Evolutionary conservation across 2,113 vertebrate genomes (phyloP).

Genomic region (Apteryx owenii): DNA sequence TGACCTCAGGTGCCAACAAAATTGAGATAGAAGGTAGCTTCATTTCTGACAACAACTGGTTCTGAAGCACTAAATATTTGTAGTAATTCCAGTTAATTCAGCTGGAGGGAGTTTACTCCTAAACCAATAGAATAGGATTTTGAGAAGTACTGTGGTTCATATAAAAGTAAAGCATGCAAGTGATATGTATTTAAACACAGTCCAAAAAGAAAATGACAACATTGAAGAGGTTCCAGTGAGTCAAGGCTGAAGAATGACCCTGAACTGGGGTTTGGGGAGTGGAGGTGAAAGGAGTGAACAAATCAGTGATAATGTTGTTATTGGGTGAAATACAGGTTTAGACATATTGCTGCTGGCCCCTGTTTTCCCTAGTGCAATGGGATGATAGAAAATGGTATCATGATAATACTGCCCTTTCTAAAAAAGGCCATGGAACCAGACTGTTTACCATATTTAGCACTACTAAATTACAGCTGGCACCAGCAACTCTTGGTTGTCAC

Average conservation of each 20-base stretch:
- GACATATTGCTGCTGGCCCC: not conserved
- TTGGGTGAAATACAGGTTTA: not conserved
- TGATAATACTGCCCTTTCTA: conserved; percentile 37
- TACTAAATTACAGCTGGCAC: conserved; percentile 20
- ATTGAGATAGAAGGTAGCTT: not conserved
- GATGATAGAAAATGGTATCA: conserved; percentile 38
- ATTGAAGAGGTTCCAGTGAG: not conserved
- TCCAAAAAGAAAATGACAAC: not conserved
- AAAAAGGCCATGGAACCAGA: conserved; percentile 46
- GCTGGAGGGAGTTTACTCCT: not conserved
- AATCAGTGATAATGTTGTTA: not conserved
- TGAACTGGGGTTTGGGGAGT: not conserved
- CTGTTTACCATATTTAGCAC: conserved; percentile 64
- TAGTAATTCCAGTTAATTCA: not conserved
- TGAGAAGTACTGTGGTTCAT: not conserved
- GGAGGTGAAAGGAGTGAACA: not conserved
- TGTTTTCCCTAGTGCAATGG: not conserved
- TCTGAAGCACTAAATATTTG: not conserved
- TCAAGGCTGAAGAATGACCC: not conserved
- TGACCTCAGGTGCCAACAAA: not conserved
- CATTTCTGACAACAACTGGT: not conserved
- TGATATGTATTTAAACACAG: not conserved
- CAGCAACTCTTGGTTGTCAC: conserved; percentile 43
- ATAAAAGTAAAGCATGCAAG: not conserved
- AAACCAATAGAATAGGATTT: not conserved